Percentiles rank a stretch among this genome's conserved stretches.
These are phyloP conservation scores for Tangara arthus DNA, from an alignment of 2,797 vertebrate species.

Conservation along the genomic window DNA sequence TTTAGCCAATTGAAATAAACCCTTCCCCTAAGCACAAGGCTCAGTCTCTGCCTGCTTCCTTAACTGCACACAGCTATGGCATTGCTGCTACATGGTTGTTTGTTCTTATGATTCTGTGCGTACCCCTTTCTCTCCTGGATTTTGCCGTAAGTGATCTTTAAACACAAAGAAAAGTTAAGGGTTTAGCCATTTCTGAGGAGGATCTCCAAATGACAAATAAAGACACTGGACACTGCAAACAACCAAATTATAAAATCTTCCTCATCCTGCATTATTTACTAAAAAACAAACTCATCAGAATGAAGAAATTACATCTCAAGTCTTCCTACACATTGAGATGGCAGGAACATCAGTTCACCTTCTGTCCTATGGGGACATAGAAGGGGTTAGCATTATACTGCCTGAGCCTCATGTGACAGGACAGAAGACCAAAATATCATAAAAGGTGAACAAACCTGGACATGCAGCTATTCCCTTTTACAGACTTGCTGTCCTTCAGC, in stretches of 20 bases:
- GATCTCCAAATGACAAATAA: background rate
- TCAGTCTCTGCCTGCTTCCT: background rate
- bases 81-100: background rate
- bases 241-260: background rate
- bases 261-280: background rate
- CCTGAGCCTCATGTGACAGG: rapidly evolving
- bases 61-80: background rate
- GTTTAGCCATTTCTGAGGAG: background rate
- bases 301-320: background rate
- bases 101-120: rapidly evolving
- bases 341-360: background rate
- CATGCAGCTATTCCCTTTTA: background rate
- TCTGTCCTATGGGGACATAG: background rate
- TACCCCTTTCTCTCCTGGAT: background rate
- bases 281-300: background rate
- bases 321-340: background rate
- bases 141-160: background rate
- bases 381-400: background rate
- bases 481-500: background rate
- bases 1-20: background rate
- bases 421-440: background rate
- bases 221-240: background rate
- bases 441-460: background rate
- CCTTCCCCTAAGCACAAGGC: background rate
- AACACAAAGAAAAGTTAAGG: background rate